Evolutionary conservation across 2,113 vertebrate species (phyloP), one percentile per base, ranked within the genome.

Genomic region (Podiceps cristatus): DNA sequence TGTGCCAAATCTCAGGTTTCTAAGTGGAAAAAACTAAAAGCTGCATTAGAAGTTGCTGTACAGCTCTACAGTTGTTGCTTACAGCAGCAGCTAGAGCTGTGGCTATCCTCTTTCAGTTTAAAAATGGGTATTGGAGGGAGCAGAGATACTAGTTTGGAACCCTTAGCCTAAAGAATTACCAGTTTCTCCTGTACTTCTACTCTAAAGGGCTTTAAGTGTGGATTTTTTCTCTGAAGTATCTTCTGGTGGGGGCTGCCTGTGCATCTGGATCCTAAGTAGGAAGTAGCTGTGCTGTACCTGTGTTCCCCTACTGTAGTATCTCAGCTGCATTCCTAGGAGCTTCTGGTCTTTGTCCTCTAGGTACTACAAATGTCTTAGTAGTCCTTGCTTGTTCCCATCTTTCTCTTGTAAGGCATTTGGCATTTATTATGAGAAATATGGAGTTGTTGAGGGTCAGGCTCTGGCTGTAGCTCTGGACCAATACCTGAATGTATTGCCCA

Each of bases 1-100:
- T 35, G 75, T 81, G 80, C 85, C 90, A 97, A 92, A 95, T 88
- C 92, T 96, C 64, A 44, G 73, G 53, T 86, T 95, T 95, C 69
- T 15, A 66, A 68, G 31, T 14, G 13, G 35, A 33, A 50, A 44
- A 40, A 82, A 49, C 8, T 45, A 45, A 31, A 44, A 81, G 28
- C 56, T 77, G 31, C 10, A 7, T n/a, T 60, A 63, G 63, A 56
- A 88, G 52, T 71, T 63, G 7, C 8, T 56, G 24, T 62, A 13
- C 23, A 33, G 71, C 20, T 67, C 76, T 67, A 40, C 35, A 45
- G 44, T 64, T 76, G 27, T n/a, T 47, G 42, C 27, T 63, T 7
- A 6, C 33, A 82, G 75, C 31, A 72, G 58, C 50, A 71, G 29
- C 44, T 66, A 53, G 37, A 49, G 62, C 56, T 83, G 85, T 62